These are phyloP conservation scores for Orthosia gothica DNA, from an alignment of 2,888 invertebrate species.

Conservation along the genomic window DNA sequence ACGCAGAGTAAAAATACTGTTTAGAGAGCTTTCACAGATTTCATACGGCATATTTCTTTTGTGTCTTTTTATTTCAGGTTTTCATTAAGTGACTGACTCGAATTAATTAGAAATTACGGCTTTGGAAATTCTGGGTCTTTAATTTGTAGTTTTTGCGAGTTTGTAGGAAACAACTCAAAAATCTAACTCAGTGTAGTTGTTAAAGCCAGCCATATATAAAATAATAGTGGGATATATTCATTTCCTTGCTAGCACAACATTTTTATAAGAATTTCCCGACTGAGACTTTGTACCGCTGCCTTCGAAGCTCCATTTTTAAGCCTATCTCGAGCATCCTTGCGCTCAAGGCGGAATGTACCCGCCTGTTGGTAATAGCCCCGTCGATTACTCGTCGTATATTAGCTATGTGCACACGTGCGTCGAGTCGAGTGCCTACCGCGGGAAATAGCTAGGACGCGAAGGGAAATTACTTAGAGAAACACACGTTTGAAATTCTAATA, in stretches of 20 bases:
- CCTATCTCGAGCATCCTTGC: slow-evolving; percentile 45
- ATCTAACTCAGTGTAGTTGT: neutral
- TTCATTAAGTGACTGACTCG: neutral
- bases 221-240: too few relatives aligned
- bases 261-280: neutral
- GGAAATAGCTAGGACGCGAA: slow-evolving; percentile 42
- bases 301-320: slow-evolving; percentile 45
- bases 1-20: neutral
- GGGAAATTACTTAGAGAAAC: slow-evolving; percentile 43
- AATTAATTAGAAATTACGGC: neutral
- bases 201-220: too few relatives aligned
- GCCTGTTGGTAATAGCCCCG: slow-evolving; percentile 60
- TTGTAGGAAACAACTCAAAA: neutral
- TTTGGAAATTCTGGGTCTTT: neutral
- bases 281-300: slow-evolving; percentile 5
- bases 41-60: neutral
- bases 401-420: slow-evolving; percentile 54
- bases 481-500: slow-evolving; percentile 7
- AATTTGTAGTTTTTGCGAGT: neutral
- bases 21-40: neutral
- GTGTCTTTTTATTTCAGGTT: neutral
- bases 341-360: slow-evolving; percentile 48
- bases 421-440: slow-evolving; percentile 29
- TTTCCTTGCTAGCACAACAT: too few relatives aligned
- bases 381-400: slow-evolving; percentile 65